A percentile compares a stretch with the other conserved stretches of the same genome.
Evolutionary conservation across 2,113 vertebrate species (phyloP).

Genomic region (Anguilla japonica): DNA sequence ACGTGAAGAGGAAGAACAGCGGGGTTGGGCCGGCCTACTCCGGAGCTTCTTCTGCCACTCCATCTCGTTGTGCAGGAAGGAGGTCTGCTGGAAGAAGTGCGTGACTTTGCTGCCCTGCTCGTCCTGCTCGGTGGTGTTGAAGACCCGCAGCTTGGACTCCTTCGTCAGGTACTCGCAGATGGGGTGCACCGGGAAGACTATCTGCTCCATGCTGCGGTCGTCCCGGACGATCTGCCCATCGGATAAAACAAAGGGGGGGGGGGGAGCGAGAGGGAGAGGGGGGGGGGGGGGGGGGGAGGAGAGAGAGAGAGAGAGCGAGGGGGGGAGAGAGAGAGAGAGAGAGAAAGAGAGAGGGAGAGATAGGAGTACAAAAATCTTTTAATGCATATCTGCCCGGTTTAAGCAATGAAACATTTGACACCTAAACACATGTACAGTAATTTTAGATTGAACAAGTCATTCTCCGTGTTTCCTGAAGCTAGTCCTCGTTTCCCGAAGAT

Average conservation of each 20-base stretch:
- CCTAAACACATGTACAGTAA: no score
- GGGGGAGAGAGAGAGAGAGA: not conserved
- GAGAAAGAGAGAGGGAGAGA: conserved; percentile 4
- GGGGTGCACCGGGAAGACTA: conserved; percentile 89
- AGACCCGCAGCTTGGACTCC: conserved; percentile 89
- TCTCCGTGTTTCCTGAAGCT: no score
- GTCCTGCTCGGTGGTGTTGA: conserved; percentile 94
- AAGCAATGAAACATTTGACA: no score
- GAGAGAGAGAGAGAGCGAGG: no score
- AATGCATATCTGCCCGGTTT: not conserved
- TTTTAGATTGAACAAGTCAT: no score
- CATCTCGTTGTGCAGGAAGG: conserved; percentile 97
- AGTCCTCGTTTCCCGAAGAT: no score
- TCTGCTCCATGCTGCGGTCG: conserved; percentile 98
- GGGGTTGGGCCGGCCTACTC: conserved; percentile 71
- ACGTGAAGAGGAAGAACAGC: not conserved
- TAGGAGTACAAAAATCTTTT: no score
- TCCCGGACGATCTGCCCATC: conserved; percentile 85
- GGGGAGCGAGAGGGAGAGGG: not conserved
- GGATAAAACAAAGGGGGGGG: not conserved
- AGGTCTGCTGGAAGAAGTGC: conserved; percentile 91
- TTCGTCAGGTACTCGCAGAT: conserved; percentile 94
- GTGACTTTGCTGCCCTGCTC: conserved; percentile 99
- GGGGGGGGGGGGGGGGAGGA: not conserved
- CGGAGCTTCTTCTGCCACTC: conserved; percentile 97